phyloP scores from a whole-genome alignment of 2,113 vertebrate species.

The Thamnaconus septentrionalis region DNA sequence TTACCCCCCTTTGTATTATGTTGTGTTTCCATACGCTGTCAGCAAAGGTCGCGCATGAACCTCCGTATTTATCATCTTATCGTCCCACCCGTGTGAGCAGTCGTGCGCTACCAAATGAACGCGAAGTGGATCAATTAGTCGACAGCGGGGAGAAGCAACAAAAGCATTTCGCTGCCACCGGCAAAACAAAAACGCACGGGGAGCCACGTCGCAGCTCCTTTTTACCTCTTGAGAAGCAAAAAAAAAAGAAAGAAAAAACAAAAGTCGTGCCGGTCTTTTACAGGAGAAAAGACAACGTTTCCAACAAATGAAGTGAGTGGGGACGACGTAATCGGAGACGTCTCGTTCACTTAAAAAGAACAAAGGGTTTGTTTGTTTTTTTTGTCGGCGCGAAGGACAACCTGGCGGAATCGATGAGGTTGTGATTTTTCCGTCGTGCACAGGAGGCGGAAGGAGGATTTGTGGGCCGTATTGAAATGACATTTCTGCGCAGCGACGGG shows the following conservation, averaged over 20 bases:
- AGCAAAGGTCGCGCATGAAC: background rate
- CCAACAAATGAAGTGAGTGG: slow-evolving; percentile 28
- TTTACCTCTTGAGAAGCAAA: too few species aligned
- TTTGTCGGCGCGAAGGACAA: slow-evolving; percentile 30
- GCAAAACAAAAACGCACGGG: too few species aligned
- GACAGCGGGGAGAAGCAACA: too few species aligned
- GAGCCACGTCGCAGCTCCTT: too few species aligned
- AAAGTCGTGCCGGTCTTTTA: background rate
- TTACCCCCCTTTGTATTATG: too few species aligned
- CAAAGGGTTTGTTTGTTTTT: too few species aligned
- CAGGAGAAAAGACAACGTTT: slow-evolving; percentile 19
- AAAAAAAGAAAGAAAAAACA: background rate
- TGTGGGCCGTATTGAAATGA: slow-evolving; percentile 65
- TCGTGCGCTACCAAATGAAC: background rate
- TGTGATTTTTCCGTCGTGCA: slow-evolving; percentile 17
- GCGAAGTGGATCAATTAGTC: background rate
- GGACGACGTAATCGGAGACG: slow-evolving; percentile 8
- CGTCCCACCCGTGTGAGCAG: too few species aligned
- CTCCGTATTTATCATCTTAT: background rate
- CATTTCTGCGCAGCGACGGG: slow-evolving; percentile 46
- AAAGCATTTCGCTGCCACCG: too few species aligned
- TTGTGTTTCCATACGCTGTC: background rate
- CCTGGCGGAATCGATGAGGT: slow-evolving; percentile 60
- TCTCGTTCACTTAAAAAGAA: slow-evolving; percentile 10
- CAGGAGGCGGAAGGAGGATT: slow-evolving; percentile 33